A percentile compares a stretch with the other conserved stretches of the same genome.
phyloP scores from a whole-genome alignment of 2,797 vertebrate genomes.

The Meda fulgida region DNA sequence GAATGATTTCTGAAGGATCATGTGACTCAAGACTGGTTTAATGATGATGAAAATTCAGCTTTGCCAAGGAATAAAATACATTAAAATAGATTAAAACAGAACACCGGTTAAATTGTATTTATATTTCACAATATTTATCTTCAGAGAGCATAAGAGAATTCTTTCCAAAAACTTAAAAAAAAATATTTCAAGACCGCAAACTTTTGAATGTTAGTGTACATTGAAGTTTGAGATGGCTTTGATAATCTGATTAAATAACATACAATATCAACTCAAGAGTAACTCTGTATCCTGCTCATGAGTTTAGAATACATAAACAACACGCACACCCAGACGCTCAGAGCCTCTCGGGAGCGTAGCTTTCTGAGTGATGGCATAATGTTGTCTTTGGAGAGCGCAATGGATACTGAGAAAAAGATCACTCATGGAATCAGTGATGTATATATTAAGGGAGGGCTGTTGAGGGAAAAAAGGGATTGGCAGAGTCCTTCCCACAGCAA shows the following conservation, averaged over 20 bases:
- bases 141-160: not conserved
- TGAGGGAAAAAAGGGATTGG: slow-evolving; percentile 77
- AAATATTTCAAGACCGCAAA: not conserved
- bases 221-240: not conserved
- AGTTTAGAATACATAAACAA: slow-evolving; percentile 61
- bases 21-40: not conserved
- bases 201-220: not conserved
- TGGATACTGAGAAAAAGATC: slow-evolving; percentile 74
- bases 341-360: slow-evolving; percentile 24
- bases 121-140: not conserved
- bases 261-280: slow-evolving; percentile 48
- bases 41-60: not conserved
- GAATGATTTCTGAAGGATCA: not conserved
- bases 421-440: slow-evolving; percentile 73
- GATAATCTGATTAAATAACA: not conserved
- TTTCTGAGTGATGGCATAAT: slow-evolving; percentile 65
- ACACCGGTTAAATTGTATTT: not conserved
- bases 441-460: slow-evolving; percentile 72
- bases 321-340: slow-evolving; percentile 54
- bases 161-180: not conserved
- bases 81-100: not conserved
- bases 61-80: too few species aligned
- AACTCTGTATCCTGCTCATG: slow-evolving; percentile 58
- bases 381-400: slow-evolving; percentile 72
- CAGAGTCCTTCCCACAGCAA: slow-evolving; percentile 77